Percentiles rank a stretch among this genome's conserved stretches.
phyloP scores from a whole-genome alignment of 2,113 vertebrate genomes.

The Phaethornis superciliosus region DNA sequence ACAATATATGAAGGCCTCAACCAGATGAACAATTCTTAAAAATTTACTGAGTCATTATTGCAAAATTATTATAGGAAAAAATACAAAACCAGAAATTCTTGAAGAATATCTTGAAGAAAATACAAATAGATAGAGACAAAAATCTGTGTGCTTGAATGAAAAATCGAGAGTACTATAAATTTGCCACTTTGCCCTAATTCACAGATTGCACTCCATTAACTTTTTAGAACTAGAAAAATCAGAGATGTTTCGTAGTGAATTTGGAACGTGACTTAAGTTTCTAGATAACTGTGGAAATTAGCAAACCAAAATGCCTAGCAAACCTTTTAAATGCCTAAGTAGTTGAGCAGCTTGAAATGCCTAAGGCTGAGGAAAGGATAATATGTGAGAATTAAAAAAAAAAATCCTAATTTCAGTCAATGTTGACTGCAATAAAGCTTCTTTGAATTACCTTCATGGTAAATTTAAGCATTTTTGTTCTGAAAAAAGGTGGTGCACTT shows the following conservation, averaged over 20 bases:
- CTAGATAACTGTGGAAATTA: neutral
- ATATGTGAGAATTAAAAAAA: neutral
- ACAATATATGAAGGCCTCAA: neutral
- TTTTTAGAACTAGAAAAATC: neutral
- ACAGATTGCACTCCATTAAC: neutral
- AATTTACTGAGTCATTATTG: neutral
- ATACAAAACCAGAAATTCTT: neutral
- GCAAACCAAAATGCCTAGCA: conserved; percentile 3
- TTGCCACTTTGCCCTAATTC: neutral
- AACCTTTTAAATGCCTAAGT: neutral
- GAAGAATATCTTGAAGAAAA: neutral
- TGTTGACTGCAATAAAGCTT: neutral
- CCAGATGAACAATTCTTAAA: neutral
- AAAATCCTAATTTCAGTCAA: neutral
- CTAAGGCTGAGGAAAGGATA: neutral
- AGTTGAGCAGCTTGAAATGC: neutral
- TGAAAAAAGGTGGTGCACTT: neutral
- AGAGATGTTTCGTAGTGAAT: neutral
- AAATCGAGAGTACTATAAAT: neutral
- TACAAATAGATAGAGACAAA: neutral
- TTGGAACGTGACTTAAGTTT: neutral
- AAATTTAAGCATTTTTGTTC: conserved; percentile 5
- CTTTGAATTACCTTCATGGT: neutral
- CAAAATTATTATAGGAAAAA: neutral
- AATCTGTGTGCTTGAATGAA: neutral